phyloP scores from a whole-genome alignment of 2,113 vertebrate genomes.

The Rostratula benghalensis region DNA sequence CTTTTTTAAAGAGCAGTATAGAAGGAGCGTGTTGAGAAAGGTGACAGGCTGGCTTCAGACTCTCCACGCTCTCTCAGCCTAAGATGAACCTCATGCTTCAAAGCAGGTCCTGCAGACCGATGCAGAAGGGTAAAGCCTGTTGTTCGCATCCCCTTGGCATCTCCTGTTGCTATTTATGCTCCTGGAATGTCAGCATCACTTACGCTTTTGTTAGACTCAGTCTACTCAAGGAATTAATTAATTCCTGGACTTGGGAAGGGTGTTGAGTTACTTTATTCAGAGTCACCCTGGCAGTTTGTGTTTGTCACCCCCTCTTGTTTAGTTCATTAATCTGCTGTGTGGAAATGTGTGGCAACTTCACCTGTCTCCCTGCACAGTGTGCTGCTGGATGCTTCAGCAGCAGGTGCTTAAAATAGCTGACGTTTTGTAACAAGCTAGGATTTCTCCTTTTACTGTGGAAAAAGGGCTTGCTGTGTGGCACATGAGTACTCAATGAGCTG shows the following conservation, averaged over 20 bases:
- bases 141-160: not conserved
- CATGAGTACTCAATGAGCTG: not conserved
- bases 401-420: constrained; percentile 39
- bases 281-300: not conserved
- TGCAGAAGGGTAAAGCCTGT: not conserved
- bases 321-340: not conserved
- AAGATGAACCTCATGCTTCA: not conserved
- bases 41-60: not conserved
- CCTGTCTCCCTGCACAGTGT: not conserved
- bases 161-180: not conserved
- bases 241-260: constrained; percentile 4
- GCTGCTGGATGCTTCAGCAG: constrained; percentile 28
- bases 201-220: not conserved
- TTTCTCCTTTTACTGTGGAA: constrained; percentile 1
- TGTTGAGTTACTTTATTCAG: not conserved
- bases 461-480: not conserved
- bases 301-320: not conserved
- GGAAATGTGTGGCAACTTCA: not conserved
- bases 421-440: constrained; percentile 23
- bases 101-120: not conserved
- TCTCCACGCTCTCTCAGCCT: not conserved
- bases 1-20: not conserved
- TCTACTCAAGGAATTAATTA: constrained; percentile 7
- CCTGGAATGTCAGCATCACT: not conserved
- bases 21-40: not conserved